Conservation (phyloP, 1,140 invertebrate species). For the Pseudomyrmex dendroicus region DNA sequence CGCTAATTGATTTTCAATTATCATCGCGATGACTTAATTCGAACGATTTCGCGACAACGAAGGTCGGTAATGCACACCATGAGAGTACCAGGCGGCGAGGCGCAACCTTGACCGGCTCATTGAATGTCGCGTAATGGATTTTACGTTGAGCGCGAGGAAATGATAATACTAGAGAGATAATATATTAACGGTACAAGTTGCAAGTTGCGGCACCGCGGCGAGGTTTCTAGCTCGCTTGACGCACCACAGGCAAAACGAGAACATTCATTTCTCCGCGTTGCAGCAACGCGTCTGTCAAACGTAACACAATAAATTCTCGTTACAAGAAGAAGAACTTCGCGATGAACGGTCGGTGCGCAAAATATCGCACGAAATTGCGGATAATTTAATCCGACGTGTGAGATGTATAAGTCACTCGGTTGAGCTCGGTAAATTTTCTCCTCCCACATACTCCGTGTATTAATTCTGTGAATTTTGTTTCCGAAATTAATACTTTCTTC, state of each 20-base stretch:
- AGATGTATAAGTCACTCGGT: no score
- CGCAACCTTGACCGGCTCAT: slow-evolving; percentile 38
- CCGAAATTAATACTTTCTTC: no score
- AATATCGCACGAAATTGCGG: slow-evolving; percentile 4
- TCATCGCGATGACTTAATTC: slow-evolving; percentile 15
- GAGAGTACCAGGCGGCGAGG: not conserved
- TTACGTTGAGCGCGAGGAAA: slow-evolving; percentile 39
- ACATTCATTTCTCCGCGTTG: slow-evolving; percentile 25
- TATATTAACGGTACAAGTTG: slow-evolving; percentile 45
- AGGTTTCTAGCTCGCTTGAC: slow-evolving; percentile 34
- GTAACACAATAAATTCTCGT: slow-evolving; percentile 36
- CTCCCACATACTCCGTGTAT: no score
- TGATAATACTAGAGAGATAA: slow-evolving; percentile 43
- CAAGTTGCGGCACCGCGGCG: slow-evolving; percentile 5
- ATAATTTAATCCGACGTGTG: no score
- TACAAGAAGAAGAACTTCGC: slow-evolving; percentile 6
- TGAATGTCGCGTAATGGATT: slow-evolving; percentile 49
- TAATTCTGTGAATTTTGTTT: no score
- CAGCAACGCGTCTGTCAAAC: slow-evolving; percentile 11
- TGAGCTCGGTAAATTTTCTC: no score
- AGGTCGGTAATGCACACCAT: not conserved
- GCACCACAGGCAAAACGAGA: not conserved
- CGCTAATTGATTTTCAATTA: slow-evolving; percentile 24
- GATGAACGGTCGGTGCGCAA: not conserved
- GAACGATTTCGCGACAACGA: slow-evolving; percentile 12